Percentiles rank a stretch among this genome's conserved stretches.
Evolutionary conservation across 2,797 vertebrate species (phyloP).

Genomic region (Cynopterus sphinx): DNA sequence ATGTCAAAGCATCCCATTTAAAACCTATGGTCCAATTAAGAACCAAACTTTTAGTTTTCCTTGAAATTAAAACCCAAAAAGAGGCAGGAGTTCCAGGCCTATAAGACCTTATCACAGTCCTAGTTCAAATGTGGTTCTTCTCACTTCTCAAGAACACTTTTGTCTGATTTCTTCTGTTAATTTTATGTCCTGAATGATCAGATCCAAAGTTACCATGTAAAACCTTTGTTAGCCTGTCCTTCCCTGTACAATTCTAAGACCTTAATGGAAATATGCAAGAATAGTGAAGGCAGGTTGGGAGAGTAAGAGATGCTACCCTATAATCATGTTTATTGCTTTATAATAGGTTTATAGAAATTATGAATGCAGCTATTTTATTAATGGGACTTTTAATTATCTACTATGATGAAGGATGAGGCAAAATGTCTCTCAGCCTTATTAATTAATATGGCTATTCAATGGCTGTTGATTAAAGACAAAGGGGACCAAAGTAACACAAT

Average conservation of each 20-base stretch:
- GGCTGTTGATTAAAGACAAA: slow-evolving; percentile 97
- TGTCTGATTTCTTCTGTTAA: slow-evolving; percentile 54
- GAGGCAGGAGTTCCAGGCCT: not conserved
- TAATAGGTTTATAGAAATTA: slow-evolving; percentile 83
- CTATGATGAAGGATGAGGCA: slow-evolving; percentile 92
- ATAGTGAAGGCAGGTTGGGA: slow-evolving; percentile 22
- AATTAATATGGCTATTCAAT: slow-evolving; percentile 95
- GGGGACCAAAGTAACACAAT: slow-evolving; percentile 91
- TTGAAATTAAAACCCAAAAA: slow-evolving; percentile 47
- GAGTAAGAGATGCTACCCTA: slow-evolving; percentile 34
- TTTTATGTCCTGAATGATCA: slow-evolving; percentile 32
- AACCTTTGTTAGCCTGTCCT: slow-evolving; percentile 64
- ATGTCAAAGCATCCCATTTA: not conserved
- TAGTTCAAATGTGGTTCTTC: slow-evolving; percentile 20
- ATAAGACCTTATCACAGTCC: not conserved
- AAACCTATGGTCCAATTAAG: not conserved
- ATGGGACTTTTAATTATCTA: slow-evolving; percentile 94
- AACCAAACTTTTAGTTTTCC: not conserved
- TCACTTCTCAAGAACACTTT: slow-evolving; percentile 26
- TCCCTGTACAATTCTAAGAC: slow-evolving; percentile 63
- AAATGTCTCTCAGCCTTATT: slow-evolving; percentile 94
- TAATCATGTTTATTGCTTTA: slow-evolving; percentile 81
- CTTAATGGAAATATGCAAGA: slow-evolving; percentile 58
- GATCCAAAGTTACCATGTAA: slow-evolving; percentile 17
- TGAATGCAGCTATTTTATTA: slow-evolving; percentile 92